phyloP scores from a whole-genome alignment of 2,888 invertebrate genomes.

The Hypomecis punctinalis region DNA sequence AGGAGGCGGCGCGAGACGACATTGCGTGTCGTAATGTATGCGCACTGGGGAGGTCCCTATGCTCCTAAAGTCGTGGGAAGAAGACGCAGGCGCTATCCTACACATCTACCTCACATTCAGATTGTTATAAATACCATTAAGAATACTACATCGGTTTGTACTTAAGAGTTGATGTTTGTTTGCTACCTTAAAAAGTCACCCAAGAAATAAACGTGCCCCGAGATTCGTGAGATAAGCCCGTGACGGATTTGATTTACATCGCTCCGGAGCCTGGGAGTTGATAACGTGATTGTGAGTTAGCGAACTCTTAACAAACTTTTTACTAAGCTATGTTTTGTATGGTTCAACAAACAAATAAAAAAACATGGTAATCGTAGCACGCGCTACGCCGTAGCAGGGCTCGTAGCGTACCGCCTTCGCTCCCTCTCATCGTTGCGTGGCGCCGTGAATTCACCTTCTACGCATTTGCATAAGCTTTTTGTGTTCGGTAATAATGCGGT shows the following conservation, averaged over 20 bases:
- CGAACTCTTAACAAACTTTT: neutral
- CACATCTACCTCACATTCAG: slow-evolving; percentile 48
- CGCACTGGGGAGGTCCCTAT: slow-evolving; percentile 77
- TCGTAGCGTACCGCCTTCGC: slow-evolving; percentile 52
- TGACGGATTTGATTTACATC: slow-evolving; percentile 25
- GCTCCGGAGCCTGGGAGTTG: neutral
- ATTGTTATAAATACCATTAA: slow-evolving; percentile 46
- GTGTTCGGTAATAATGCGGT: slow-evolving; percentile 71
- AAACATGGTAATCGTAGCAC: slow-evolving; percentile 37
- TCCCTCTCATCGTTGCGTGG: slow-evolving; percentile 45
- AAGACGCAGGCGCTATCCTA: slow-evolving; percentile 70
- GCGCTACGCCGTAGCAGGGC: slow-evolving; percentile 58
- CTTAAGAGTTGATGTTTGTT: slow-evolving; percentile 36
- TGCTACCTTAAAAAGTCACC: slow-evolving; percentile 36
- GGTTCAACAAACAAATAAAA: neutral
- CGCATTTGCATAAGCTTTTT: slow-evolving; percentile 74
- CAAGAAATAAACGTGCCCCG: slow-evolving; percentile 27
- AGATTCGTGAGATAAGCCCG: slow-evolving; percentile 24
- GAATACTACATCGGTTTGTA: slow-evolving; percentile 39
- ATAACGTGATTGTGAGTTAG: slow-evolving; percentile 14
- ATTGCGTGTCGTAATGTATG: slow-evolving; percentile 79
- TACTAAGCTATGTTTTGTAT: neutral
- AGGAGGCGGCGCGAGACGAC: slow-evolving; percentile 56
- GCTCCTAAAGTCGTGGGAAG: slow-evolving; percentile 67
- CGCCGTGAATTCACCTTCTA: slow-evolving; percentile 49